Evolutionary conservation across 2,797 vertebrate species (phyloP), one percentile per base, ranked within the genome.

Genomic region (Rousettus madagascariensis): DNA sequence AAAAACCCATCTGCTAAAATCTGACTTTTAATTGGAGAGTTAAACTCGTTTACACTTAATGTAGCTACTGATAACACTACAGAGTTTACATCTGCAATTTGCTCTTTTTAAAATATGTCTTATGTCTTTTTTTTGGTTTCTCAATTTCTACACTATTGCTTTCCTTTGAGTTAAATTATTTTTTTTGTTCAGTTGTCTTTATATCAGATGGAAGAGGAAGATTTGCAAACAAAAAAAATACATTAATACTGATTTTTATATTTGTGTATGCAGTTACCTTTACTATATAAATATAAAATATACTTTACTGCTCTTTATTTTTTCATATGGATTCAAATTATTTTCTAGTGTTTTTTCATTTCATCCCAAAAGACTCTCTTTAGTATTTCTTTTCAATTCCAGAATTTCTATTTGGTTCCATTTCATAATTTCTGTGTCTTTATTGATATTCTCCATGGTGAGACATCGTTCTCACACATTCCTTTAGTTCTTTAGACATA

Each of bases 231-330:
- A 57, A 33, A 75, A 75, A 93, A 87, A 53, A 15, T 30, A 75
- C 24, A 41, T 38, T 57, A 75, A 59, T 75, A n/a, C 15, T 82
- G 36, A n/a, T 49, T 94, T 83, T 66, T 83, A 24, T 74, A 66
- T 84, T 75, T 75, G 46, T 74, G 12, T 88, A 51, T 57, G 12
- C 43, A 69, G 36, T 87, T 86, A 69, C 19, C 2, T 41, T 80
- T 80, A 53, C 28, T 36, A 68, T 74, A 38, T 66, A 30, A 89
- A 77, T 75, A 46, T 89, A 66, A 82, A 77, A 24, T 89, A 65
- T 16, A 65, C 59, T 89, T 88, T 53, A 63, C 30, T 61, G 91
- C 51, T 72, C 57, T 93, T 80, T 24, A 65, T 93, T 74, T 88
- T 46, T 89, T 83, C 38, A 20, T 49, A 41, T 57, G n/a, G 49